Percentiles rank a stretch among this genome's conserved stretches.
These are phyloP conservation scores for Heliconius erato DNA, from an alignment of 2,888 invertebrate species.

Conservation along the genomic window DNA sequence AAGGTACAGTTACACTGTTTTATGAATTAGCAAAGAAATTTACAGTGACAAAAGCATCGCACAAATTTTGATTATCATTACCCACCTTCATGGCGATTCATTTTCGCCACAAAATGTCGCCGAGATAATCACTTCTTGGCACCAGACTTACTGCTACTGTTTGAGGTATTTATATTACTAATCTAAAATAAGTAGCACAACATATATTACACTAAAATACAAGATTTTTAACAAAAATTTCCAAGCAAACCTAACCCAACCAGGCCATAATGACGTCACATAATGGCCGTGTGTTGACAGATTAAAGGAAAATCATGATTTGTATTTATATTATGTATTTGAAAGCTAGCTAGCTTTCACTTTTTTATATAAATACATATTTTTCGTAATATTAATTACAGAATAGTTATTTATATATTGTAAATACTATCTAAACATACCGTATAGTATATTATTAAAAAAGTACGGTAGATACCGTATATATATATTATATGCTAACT, in stretches of 20 bases:
- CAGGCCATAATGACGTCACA: constrained; percentile 89
- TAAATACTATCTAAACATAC: neutral
- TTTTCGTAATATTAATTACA: neutral
- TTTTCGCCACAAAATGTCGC: constrained; percentile 87
- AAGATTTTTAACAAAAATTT: constrained; percentile 88
- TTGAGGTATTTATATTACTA: constrained; percentile 84
- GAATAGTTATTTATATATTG: neutral
- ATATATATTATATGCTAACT: neutral
- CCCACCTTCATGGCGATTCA: constrained; percentile 98
- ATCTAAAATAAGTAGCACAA: constrained; percentile 85
- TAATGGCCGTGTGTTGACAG: constrained; percentile 68
- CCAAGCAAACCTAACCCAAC: constrained; percentile 90
- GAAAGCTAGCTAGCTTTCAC: constrained; percentile 18
- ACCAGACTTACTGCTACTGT: constrained; percentile 80
- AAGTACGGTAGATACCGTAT: neutral
- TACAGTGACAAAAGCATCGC: constrained; percentile 82
- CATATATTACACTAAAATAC: constrained; percentile 87
- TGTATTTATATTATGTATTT: constrained; percentile 25
- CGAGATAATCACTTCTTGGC: constrained; percentile 80
- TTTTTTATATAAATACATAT: constrained; percentile 1
- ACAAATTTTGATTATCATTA: constrained; percentile 86
- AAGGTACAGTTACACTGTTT: constrained; percentile 53
- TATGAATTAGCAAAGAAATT: constrained; percentile 70
- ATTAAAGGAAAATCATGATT: constrained; percentile 49
- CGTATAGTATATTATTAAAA: neutral